A percentile compares a stretch with the other conserved stretches of the same genome.
Conservation (phyloP, 1,140 invertebrate genomes). For the Muscidifurax raptorellus region DNA sequence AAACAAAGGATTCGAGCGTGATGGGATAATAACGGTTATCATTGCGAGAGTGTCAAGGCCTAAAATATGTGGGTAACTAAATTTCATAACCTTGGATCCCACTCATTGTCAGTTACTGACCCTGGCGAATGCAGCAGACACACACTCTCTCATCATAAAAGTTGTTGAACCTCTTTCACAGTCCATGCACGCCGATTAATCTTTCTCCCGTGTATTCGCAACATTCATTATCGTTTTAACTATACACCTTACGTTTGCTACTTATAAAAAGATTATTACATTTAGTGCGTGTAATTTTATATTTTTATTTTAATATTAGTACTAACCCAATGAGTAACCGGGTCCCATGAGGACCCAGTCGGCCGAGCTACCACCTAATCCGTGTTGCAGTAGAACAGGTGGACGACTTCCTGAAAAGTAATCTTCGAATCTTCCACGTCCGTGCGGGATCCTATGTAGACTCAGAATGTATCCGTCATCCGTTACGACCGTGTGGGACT, state of each 20-base stretch:
- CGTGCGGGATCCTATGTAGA: conserved; percentile 79
- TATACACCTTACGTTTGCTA: neutral
- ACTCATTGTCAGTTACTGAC: neutral
- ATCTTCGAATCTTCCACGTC: conserved; percentile 26
- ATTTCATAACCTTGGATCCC: conserved; percentile 16
- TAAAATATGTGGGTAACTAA: neutral
- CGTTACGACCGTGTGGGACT: conserved; percentile 78
- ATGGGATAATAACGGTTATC: neutral
- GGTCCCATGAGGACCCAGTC: conserved; percentile 79
- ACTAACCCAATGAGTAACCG: conserved; percentile 72
- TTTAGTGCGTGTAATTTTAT: too few relatives aligned
- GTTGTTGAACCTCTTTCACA: neutral
- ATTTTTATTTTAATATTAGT: neutral
- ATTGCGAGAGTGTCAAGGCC: conserved; percentile 24
- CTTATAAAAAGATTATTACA: too few relatives aligned
- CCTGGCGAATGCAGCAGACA: neutral
- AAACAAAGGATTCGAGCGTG: neutral
- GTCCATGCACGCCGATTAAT: neutral
- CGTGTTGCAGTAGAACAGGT: conserved; percentile 81
- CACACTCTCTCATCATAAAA: neutral
- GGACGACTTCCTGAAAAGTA: conserved; percentile 58
- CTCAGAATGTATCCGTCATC: conserved; percentile 83
- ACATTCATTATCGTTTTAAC: neutral
- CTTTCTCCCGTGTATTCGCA: neutral
- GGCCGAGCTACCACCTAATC: conserved; percentile 77